Base-by-base conservation (phyloP, 2,113 vertebrate species). In the Gavialis gangeticus region DNA sequence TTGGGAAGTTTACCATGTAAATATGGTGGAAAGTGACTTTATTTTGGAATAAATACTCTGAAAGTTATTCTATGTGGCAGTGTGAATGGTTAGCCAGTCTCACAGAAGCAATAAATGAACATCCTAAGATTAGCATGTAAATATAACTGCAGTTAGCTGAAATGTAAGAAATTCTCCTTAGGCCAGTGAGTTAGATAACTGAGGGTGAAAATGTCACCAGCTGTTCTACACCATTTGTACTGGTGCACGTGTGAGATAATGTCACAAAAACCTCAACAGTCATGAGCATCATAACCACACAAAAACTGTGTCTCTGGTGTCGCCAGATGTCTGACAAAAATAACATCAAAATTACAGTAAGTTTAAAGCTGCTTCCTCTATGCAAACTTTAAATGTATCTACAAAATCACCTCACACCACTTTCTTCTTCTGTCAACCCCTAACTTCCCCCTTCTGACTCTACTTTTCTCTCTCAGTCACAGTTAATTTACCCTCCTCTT, bases 231-330 rank as follows among this genome's bases (percentile, higher is more conserved):
- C 11, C 2, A 0, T 16, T 28, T 73, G 24, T 12, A 30, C 28
- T 66, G 85, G 69, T 81, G 75, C 57, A 59, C 5, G 58, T 22
- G 0, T 11, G 0, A 62, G 57, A 79, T 78, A 58, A 19, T 28
- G 15, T 64, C 24, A 25, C 24, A 56, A 55, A 91, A 80, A 30
- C 10, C 5, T 69, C 22, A 7, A 57, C 2, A 0, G 34, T 84
- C 55, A 17, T 30, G 57, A 12, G 24, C 59, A 59, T 16, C 21
- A 5, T 1, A 11, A 55, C 67, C 55, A 24, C 58, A 60, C 17
- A 60, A 16, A 57, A 0, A 46, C 46, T 46, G 46, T 3, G 10
- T 12, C 1, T 12, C 57, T 10, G 18, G 11, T 0, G 5, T 34
- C 9, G 77, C 83, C 37, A 71, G 82, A 63, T n/a, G n/a, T 0